phyloP scores from a whole-genome alignment of 2,797 vertebrate genomes.

The Rallus crepitans region DNA sequence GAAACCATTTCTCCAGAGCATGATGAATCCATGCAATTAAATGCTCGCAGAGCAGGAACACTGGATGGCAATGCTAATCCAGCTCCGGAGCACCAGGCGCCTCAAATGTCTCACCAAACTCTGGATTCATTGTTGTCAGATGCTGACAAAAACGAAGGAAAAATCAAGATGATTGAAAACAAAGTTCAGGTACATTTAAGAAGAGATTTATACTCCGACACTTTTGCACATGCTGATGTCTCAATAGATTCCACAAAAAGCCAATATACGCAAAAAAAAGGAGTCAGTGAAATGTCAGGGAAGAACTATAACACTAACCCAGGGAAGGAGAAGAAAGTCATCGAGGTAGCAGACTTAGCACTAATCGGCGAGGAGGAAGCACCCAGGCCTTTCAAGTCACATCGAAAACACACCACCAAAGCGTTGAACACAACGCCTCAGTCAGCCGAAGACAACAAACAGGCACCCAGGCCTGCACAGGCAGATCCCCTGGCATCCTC shows the following conservation, averaged over 20 bases:
- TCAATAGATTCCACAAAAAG: conserved; percentile 29
- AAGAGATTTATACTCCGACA: conserved; percentile 26
- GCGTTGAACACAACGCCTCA: not conserved
- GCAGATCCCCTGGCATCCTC: not conserved
- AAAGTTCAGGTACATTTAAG: conserved; percentile 51
- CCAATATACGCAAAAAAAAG: not conserved
- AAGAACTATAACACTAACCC: not conserved
- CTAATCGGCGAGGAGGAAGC: conserved; percentile 48
- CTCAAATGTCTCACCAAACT: conserved; percentile 13
- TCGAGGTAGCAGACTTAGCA: conserved; percentile 44
- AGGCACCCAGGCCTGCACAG: not conserved
- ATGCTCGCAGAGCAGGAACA: not conserved
- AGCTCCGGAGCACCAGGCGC: not conserved
- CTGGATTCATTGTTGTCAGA: conserved; percentile 25
- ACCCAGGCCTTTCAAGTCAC: not conserved
- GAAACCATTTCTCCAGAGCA: conserved; percentile 8
- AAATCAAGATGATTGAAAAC: conserved; percentile 41
- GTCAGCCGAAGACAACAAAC: not conserved
- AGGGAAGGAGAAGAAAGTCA: conserved; percentile 55
- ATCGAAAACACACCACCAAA: not conserved
- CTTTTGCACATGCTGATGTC: not conserved
- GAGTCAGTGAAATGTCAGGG: conserved; percentile 11
- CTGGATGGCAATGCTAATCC: conserved; percentile 79
- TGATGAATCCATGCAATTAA: conserved; percentile 47
- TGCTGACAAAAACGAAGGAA: conserved; percentile 41